phyloP scores from a whole-genome alignment of 2,797 vertebrate genomes.

The Numenius phaeopus region DNA sequence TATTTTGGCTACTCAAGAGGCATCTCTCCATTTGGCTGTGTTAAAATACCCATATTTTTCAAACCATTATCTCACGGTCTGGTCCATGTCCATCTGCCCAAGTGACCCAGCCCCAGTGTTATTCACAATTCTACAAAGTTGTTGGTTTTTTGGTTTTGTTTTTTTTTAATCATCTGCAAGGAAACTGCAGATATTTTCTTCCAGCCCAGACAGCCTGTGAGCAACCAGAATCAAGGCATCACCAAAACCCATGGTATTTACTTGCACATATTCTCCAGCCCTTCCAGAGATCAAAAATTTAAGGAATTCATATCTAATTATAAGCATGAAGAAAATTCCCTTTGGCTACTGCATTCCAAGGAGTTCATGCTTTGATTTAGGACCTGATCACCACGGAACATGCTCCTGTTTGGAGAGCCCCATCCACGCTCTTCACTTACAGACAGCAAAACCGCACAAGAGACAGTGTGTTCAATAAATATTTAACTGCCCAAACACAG shows the following conservation, averaged over 20 bases:
- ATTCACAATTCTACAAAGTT: neutral
- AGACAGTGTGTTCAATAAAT: rapidly evolving
- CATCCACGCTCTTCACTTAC: rapidly evolving
- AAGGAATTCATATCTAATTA: neutral
- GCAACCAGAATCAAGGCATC: neutral
- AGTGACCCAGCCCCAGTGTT: rapidly evolving
- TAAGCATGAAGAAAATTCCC: neutral
- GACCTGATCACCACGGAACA: neutral
- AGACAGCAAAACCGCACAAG: neutral
- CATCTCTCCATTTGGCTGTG: neutral
- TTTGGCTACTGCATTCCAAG: neutral
- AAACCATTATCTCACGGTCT: neutral
- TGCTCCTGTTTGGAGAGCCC: neutral
- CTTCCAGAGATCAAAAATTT: neutral
- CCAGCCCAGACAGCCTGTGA: neutral
- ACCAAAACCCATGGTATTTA: neutral
- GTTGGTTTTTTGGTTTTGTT: neutral
- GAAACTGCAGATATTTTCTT: neutral
- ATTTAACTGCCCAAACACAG: neutral
- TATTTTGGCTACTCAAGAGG: neutral
- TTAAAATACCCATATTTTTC: neutral
- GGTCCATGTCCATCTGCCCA: neutral
- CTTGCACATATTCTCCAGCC: neutral
- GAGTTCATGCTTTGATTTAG: neutral
- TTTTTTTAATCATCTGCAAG: neutral